phyloP scores from a whole-genome alignment of 2,113 vertebrate species.

The Chionomys nivalis region DNA sequence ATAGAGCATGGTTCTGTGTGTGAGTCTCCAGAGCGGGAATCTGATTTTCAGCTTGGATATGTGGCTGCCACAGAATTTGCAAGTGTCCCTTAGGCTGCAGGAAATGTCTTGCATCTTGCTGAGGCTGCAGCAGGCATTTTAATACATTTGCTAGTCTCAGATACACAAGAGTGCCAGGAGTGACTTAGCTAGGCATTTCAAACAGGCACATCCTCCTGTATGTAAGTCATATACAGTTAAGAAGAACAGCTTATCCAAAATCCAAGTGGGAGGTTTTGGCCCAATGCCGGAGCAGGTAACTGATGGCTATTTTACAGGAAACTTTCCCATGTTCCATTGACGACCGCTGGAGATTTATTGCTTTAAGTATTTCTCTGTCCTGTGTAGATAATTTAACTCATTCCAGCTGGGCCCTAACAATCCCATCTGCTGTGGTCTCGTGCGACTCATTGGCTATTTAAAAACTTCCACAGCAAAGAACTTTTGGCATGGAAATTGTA shows the following conservation, averaged over 20 bases:
- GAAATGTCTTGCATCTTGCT: rapidly evolving
- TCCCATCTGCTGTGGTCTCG: neutral
- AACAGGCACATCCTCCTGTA: neutral
- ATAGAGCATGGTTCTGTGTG: rapidly evolving
- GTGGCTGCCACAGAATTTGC: neutral
- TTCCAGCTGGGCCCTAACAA: constrained; percentile 21
- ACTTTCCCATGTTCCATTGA: neutral
- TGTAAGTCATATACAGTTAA: neutral
- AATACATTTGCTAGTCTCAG: neutral
- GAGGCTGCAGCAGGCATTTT: rapidly evolving
- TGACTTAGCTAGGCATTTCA: neutral
- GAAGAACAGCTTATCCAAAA: neutral
- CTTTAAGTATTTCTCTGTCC: neutral
- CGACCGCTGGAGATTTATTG: neutral
- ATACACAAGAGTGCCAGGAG: neutral
- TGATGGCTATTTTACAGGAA: neutral
- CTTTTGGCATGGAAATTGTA: neutral
- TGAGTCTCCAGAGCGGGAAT: rapidly evolving
- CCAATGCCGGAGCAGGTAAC: neutral
- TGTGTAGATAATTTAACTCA: constrained; percentile 6
- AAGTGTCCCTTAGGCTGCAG: too few relatives aligned
- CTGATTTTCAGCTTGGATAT: neutral
- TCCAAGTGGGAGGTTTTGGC: neutral
- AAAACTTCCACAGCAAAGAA: neutral
- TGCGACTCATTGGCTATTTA: neutral